A percentile compares a stretch with the other conserved stretches of the same genome.
Conservation (phyloP, 2,113 vertebrate species). For the Cyphomyrus plagiostoma region DNA sequence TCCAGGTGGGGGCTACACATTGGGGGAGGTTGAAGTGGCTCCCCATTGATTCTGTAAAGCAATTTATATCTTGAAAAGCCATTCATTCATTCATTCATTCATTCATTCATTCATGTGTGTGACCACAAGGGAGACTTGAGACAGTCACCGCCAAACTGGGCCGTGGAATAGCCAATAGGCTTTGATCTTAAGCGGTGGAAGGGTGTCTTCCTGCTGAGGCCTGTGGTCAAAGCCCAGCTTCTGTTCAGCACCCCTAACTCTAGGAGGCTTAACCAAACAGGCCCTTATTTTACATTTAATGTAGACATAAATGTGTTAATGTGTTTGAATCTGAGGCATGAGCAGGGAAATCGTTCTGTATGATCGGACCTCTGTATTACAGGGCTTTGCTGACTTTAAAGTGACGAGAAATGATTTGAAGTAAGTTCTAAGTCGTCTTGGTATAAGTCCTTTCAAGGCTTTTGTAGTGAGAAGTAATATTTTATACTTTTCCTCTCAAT, state of each 20-base stretch:
- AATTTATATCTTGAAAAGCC: background rate
- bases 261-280: background rate
- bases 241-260: background rate
- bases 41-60: background rate
- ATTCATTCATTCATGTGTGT: background rate
- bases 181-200: background rate
- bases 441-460: background rate
- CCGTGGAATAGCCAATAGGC: background rate
- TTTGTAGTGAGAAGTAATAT: background rate
- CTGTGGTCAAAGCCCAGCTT: background rate
- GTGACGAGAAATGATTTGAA: background rate
- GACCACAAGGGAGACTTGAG: background rate
- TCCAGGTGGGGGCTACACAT: background rate
- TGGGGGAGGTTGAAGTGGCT: background rate
- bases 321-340: background rate
- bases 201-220: background rate
- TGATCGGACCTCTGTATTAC: background rate
- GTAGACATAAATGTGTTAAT: too few species aligned
- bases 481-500: background rate
- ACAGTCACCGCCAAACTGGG: background rate
- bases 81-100: background rate
- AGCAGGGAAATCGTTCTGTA: background rate
- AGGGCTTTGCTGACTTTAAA: background rate
- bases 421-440: background rate
- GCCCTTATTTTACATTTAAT: background rate